Evolutionary conservation across 2,113 vertebrate genomes (phyloP).

Genomic region (Phocoena phocoena): DNA sequence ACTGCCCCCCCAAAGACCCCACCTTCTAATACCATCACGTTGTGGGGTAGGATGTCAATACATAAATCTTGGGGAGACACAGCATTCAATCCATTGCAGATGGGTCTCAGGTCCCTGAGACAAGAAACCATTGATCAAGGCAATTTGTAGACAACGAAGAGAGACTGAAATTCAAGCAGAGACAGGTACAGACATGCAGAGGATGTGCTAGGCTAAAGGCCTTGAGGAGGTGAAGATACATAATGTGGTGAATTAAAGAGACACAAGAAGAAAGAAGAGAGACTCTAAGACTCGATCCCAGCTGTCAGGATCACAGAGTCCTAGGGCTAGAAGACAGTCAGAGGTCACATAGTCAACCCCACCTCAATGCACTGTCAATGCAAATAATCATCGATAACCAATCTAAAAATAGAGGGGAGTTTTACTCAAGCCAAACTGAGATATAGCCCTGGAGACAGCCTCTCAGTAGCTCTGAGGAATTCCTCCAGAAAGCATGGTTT

Average conservation of each 20-base stretch:
- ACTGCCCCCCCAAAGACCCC: background rate
- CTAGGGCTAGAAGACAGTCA: background rate
- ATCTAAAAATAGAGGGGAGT: background rate
- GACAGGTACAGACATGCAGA: background rate
- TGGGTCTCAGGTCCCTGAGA: background rate
- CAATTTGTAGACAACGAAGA: background rate
- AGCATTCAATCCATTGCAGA: background rate
- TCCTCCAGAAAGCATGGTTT: background rate
- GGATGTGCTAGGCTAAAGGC: background rate
- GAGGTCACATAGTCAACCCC: background rate
- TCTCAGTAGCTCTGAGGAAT: background rate
- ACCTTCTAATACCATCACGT: background rate
- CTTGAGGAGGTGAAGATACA: background rate
- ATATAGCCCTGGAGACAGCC: background rate
- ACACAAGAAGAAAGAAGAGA: background rate
- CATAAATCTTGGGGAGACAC: background rate
- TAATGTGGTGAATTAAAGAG: background rate
- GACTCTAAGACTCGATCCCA: background rate
- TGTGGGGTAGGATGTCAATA: background rate
- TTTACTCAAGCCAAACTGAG: background rate
- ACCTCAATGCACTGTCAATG: background rate
- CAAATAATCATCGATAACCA: background rate
- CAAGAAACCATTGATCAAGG: background rate
- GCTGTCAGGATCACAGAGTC: background rate
- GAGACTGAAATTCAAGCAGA: background rate